These are phyloP conservation scores for Gerris buenoi DNA, from an alignment of 1,140 invertebrate genomes.

Conservation along the genomic window DNA sequence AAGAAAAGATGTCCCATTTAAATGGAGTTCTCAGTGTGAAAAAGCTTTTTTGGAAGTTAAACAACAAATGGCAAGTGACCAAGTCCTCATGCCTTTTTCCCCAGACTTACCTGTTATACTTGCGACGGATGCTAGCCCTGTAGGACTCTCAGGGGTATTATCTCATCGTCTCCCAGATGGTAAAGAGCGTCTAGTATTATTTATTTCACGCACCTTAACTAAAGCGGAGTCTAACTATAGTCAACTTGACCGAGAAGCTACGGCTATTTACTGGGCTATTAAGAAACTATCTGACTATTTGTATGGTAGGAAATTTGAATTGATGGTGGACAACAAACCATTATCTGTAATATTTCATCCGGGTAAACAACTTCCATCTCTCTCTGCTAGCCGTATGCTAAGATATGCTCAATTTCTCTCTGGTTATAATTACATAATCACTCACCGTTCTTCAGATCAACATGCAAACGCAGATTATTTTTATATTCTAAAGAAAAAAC, in stretches of 20 bases:
- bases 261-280: conserved; percentile 30
- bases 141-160: too few species aligned
- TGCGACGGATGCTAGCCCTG: too few species aligned
- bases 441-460: conserved; percentile 21
- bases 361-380: conserved; percentile 23
- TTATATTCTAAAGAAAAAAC: neutral
- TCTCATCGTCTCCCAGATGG: conserved; percentile 21
- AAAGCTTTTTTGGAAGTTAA: too few species aligned
- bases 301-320: conserved; percentile 8
- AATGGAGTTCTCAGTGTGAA: too few species aligned
- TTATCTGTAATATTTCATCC: conserved; percentile 12
- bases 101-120: too few species aligned
- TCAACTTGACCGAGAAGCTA: conserved; percentile 32
- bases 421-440: conserved; percentile 27
- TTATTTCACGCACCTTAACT: conserved; percentile 30
- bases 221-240: conserved; percentile 24
- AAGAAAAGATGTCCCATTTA: too few species aligned
- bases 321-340: conserved; percentile 11
- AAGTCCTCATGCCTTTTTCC: too few species aligned
- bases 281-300: conserved; percentile 29
- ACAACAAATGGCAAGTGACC: too few species aligned
- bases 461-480: conserved; percentile 24
- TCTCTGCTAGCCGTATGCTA: conserved; percentile 25
- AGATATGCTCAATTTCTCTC: conserved; percentile 27
- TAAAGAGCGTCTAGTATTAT: conserved; percentile 31